phyloP scores from a whole-genome alignment of 2,113 vertebrate species.

The Gobius niger region DNA sequence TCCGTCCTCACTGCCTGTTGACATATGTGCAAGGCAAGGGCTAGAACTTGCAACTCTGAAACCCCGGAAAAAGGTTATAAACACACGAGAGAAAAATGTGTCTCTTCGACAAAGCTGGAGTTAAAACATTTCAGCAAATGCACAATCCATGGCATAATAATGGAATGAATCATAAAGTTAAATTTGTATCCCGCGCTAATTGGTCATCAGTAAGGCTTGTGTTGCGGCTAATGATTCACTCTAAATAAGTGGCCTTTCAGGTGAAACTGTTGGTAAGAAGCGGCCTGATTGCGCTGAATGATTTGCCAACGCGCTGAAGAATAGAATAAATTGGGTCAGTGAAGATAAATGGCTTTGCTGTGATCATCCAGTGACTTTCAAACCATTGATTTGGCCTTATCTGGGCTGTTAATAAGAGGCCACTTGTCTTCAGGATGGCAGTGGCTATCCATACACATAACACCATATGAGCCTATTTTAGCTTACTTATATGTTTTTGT shows the following conservation, averaged over 20 bases:
- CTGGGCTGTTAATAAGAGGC: slow-evolving; percentile 44
- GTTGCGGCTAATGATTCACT: slow-evolving; percentile 14
- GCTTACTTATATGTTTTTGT: background rate
- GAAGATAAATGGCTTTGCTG: slow-evolving; percentile 50
- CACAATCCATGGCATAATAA: background rate
- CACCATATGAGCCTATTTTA: slow-evolving; percentile 6
- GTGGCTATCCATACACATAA: slow-evolving; percentile 31
- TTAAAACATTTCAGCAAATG: background rate
- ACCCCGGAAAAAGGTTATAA: background rate
- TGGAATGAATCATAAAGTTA: background rate
- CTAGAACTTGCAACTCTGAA: too few species aligned
- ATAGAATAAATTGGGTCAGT: slow-evolving; percentile 52
- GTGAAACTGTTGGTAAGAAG: slow-evolving; percentile 40
- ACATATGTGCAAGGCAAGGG: too few species aligned
- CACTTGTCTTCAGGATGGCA: slow-evolving; percentile 13
- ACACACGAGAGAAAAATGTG: background rate
- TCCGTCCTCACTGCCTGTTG: too few species aligned
- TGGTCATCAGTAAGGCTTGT: slow-evolving; percentile 8
- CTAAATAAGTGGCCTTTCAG: slow-evolving; percentile 41
- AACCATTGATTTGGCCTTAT: slow-evolving; percentile 60
- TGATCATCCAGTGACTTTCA: slow-evolving; percentile 52
- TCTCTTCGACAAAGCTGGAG: background rate
- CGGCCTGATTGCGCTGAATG: slow-evolving; percentile 42
- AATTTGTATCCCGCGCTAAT: background rate
- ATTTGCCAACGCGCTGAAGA: slow-evolving; percentile 47